phyloP scores from a whole-genome alignment of 2,797 vertebrate species.

The Coendou prehensilis region DNA sequence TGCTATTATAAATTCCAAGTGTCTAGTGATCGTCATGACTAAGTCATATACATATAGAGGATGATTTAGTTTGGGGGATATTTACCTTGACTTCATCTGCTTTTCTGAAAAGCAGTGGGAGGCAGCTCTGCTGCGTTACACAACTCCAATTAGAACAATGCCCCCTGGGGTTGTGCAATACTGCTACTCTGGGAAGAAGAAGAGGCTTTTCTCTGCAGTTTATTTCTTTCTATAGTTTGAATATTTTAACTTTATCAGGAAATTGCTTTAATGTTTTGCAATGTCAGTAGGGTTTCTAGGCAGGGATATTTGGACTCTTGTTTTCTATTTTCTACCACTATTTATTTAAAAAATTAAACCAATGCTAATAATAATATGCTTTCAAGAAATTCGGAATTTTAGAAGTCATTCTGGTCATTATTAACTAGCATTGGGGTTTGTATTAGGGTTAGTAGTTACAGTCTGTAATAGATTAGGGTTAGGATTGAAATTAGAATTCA shows the following conservation, averaged over 20 bases:
- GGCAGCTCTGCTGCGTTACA: neutral
- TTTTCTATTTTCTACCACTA: slow-evolving; percentile 26
- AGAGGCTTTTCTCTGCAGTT: slow-evolving; percentile 52
- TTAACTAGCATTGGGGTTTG: slow-evolving; percentile 12
- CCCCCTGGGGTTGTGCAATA: slow-evolving; percentile 63
- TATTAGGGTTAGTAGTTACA: slow-evolving; percentile 63
- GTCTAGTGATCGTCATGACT: neutral
- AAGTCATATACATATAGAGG: neutral
- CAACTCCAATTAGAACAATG: slow-evolving; percentile 27
- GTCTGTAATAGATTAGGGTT: slow-evolving; percentile 74
- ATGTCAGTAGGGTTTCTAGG: neutral
- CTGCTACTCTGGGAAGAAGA: slow-evolving; percentile 20
- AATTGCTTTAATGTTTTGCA: slow-evolving; percentile 47
- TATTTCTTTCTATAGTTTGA: slow-evolving; percentile 54
- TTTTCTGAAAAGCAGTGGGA: slow-evolving; percentile 46
- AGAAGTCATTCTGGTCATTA: slow-evolving; percentile 23
- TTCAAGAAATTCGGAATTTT: slow-evolving; percentile 11
- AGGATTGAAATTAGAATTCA: slow-evolving; percentile 78
- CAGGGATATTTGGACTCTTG: neutral
- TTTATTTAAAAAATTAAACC: neutral
- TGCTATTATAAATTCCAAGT: slow-evolving; percentile 50
- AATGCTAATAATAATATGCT: neutral
- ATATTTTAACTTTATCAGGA: slow-evolving; percentile 63
- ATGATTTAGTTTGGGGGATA: slow-evolving; percentile 57
- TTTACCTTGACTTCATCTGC: slow-evolving; percentile 69